These are phyloP conservation scores for Dryobota labecula DNA, from an alignment of 2,888 invertebrate species.

Conservation along the genomic window DNA sequence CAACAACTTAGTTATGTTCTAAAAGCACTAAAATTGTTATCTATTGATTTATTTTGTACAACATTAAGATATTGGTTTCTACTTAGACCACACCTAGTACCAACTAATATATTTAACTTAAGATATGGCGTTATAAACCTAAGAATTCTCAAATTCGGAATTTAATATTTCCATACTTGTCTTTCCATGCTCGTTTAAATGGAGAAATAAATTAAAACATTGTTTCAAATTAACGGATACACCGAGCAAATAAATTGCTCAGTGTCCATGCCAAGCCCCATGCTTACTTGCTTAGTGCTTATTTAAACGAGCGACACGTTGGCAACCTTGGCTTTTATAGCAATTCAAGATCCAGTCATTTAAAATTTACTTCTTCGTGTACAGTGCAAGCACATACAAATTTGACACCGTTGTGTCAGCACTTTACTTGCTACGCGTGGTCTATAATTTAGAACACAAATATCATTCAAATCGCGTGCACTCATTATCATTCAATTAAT, in stretches of 20 bases:
- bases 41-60: background rate
- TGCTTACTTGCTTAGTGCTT: too few relatives aligned
- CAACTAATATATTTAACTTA: background rate
- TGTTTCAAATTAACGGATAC: background rate
- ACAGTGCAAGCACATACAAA: too few relatives aligned
- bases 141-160: background rate
- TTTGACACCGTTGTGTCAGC: too few relatives aligned
- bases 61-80: background rate
- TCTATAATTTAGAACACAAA: too few relatives aligned
- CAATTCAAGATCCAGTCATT: background rate
- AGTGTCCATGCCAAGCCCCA: too few relatives aligned
- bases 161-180: background rate
- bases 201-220: background rate
- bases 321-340: background rate
- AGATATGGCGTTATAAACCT: background rate
- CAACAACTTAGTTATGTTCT: conserved; percentile 29
- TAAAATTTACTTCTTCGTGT: background rate
- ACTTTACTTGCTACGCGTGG: too few relatives aligned
- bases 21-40: conserved; percentile 36
- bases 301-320: too few relatives aligned
- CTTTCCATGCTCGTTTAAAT: background rate
- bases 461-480: too few relatives aligned
- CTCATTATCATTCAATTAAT: too few relatives aligned
- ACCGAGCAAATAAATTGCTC: background rate
- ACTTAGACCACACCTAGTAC: background rate